Evolutionary conservation across 2,888 invertebrate species (phyloP).

Genomic region (Hecatera dysodea): DNA sequence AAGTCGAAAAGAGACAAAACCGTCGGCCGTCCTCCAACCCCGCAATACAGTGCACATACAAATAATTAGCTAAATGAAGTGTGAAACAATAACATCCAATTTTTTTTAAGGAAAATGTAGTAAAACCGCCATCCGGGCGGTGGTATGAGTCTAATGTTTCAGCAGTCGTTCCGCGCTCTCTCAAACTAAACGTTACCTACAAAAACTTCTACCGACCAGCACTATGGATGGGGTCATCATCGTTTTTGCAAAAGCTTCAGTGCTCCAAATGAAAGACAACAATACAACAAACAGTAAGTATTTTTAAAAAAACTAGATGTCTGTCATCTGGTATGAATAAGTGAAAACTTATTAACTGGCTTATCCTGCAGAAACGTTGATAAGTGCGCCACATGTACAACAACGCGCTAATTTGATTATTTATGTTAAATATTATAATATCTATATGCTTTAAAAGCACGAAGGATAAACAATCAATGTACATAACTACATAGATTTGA

Average conservation of each 20-base stretch:
- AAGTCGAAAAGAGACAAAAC: not conserved
- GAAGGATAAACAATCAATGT: conserved; percentile 55
- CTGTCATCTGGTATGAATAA: conserved; percentile 16
- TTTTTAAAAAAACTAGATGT: not conserved
- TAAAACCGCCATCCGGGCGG: too few relatives aligned
- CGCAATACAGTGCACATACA: too few relatives aligned
- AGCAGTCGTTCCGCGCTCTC: not conserved
- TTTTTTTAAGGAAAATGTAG: too few relatives aligned
- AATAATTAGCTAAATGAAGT: too few relatives aligned
- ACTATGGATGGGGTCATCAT: not conserved
- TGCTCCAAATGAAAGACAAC: too few relatives aligned
- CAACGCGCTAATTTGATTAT: conserved; percentile 15
- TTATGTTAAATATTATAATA: conserved; percentile 31
- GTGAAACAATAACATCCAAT: too few relatives aligned
- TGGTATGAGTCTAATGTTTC: not conserved
- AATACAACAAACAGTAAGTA: conserved; percentile 7
- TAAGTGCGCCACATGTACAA: conserved; percentile 25
- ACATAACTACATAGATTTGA: conserved; percentile 56
- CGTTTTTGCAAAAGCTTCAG: conserved; percentile 7
- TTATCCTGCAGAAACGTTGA: conserved; percentile 22
- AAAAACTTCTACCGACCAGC: not conserved
- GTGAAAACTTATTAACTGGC: conserved; percentile 12
- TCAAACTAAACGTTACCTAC: not conserved
- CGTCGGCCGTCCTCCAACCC: not conserved
- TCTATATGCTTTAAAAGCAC: conserved; percentile 72